Conservation (phyloP, 1,140 invertebrate species). For the Drosophila obscura region DNA sequence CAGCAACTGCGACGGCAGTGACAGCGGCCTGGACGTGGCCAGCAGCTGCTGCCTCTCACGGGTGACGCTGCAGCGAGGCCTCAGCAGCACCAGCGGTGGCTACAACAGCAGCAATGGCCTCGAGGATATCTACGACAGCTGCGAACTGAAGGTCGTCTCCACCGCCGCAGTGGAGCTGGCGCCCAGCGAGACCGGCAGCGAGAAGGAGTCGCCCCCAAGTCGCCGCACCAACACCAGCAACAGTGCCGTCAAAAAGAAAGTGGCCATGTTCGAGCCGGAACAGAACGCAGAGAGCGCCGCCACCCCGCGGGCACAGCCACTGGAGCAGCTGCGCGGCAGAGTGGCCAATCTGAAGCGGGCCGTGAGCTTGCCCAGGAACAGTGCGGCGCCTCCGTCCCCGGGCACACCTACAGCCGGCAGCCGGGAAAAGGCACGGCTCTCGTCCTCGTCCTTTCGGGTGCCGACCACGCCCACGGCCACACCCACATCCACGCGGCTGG, state of each 20-base stretch:
- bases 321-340: slow-evolving; percentile 58
- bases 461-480: slow-evolving; percentile 45
- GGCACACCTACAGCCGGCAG: slow-evolving; percentile 16
- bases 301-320: slow-evolving; percentile 57
- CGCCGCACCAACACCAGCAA: slow-evolving; percentile 41
- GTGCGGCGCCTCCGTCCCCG: slow-evolving; percentile 74
- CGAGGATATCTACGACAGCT: slow-evolving; percentile 86
- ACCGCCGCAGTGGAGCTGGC: slow-evolving; percentile 77
- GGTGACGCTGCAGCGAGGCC: slow-evolving; percentile 82
- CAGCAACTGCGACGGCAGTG: slow-evolving; percentile 87
- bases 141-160: slow-evolving; percentile 87
- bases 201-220: slow-evolving; percentile 78
- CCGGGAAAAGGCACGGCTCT: slow-evolving; percentile 47
- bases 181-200: slow-evolving; percentile 89
- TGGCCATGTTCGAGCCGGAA: slow-evolving; percentile 75
- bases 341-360: slow-evolving; percentile 84
- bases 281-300: slow-evolving; percentile 52
- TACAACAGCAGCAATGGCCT: slow-evolving; percentile 87
- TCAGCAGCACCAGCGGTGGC: slow-evolving; percentile 86
- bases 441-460: slow-evolving; percentile 59
- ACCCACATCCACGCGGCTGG: slow-evolving; percentile 83
- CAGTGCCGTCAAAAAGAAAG: slow-evolving; percentile 74
- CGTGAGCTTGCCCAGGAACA: slow-evolving; percentile 85
- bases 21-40: slow-evolving; percentile 90
- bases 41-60: slow-evolving; percentile 82